phyloP scores from a whole-genome alignment of 2,113 vertebrate genomes.

The Petaurus breviceps region DNA sequence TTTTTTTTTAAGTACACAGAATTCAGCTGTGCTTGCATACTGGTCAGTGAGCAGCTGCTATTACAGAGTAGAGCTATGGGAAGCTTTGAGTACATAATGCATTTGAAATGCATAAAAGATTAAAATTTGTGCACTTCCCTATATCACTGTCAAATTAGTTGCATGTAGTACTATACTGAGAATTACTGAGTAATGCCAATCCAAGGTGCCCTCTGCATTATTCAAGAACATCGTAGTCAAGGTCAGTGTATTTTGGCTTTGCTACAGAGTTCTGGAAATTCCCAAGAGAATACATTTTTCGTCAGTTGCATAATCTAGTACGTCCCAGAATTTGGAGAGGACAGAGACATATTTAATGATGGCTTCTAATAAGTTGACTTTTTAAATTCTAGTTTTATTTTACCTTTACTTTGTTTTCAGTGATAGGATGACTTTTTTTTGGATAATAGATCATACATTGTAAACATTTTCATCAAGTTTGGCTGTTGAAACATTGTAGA shows the following conservation, averaged over 20 bases:
- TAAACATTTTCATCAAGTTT: not conserved
- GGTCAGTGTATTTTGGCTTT: conserved; percentile 75
- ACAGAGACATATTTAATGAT: conserved; percentile 50
- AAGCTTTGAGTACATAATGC: conserved; percentile 31
- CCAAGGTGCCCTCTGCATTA: conserved; percentile 31
- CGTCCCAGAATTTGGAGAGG: conserved; percentile 40
- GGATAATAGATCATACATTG: not conserved
- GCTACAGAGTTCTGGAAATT: conserved; percentile 69
- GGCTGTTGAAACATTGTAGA: not conserved
- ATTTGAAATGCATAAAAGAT: conserved; percentile 48
- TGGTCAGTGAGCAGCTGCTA: conserved; percentile 40
- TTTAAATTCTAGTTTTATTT: conserved; percentile 28
- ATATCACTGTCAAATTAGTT: not conserved
- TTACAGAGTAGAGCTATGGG: not conserved
- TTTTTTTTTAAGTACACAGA: conserved; percentile 17
- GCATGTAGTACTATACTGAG: not conserved
- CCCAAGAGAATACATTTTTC: conserved; percentile 63
- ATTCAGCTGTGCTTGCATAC: conserved; percentile 54
- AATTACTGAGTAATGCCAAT: not conserved
- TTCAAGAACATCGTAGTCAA: conserved; percentile 68
- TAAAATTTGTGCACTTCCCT: conserved; percentile 41
- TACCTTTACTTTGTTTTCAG: not conserved
- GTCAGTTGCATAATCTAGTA: conserved; percentile 67
- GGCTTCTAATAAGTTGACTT: conserved; percentile 52
- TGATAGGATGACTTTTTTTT: not conserved